Base-by-base conservation (phyloP, 1,140 invertebrate genomes). In the Drosophila chauvacae region DNA sequence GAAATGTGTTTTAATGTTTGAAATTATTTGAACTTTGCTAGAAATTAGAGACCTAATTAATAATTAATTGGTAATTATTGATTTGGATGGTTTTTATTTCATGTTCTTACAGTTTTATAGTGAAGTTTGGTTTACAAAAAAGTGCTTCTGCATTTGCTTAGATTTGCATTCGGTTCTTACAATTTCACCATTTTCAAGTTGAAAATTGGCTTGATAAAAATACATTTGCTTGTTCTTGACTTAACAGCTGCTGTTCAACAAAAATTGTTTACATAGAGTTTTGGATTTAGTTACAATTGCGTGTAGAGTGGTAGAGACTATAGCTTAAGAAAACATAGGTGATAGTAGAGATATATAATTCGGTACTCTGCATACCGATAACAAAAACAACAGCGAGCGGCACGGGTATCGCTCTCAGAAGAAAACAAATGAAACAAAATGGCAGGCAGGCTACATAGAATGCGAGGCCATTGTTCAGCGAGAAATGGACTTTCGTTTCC, bases 191-290 rank as follows among this genome's bases (percentile, higher is more conserved):
- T 57, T 45, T 73, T 53, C 55, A 7, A 14, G 33, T 58, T 65
- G 44, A 83, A 62, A 68, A 86, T 47, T 77, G 42, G 56, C 50
- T 64, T 75, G 44, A 85, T 60, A 84, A 77, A 79, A 80, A 83
- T 83, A 83, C 77, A 84, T 76, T 80, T 48, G 69, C 57, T 68
- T 61, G 59, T 39, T 48, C 58, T 72, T 75, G 71, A 83, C 69
- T 90, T 91, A 72, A 72, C 71, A 80, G 71, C 85, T 90, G 85
- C 81, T 90, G 85, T 90, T 90, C 85, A 90, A 90, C 86, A 90
- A 84, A 75, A 82, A 77, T 61, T 71, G 55, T 62, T 79, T 72
- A 81, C 62, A 81, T 76, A 80, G 62, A 81, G 35, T 63, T 51
- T 63, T 51, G 63, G 48, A 57, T 68, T 77, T 64, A 83, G 77